Evolutionary conservation across 2,888 invertebrate genomes (phyloP), one percentile per base, ranked within the genome.

Genomic region (Gortyna flavago): DNA sequence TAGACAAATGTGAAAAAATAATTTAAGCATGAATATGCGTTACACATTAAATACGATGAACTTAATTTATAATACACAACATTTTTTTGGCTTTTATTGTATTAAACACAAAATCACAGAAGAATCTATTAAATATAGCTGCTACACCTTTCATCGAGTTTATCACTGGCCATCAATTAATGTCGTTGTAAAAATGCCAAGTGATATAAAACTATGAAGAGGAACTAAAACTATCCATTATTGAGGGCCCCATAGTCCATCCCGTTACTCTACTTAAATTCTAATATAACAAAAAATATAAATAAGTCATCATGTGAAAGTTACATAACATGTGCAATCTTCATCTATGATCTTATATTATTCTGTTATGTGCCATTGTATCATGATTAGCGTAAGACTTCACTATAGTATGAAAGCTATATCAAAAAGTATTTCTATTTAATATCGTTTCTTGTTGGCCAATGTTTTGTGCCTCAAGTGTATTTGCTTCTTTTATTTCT

Each of bases 231-330:
- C 87, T 88, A 88, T 79, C 75, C 85, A 84, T 87, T 88, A 88
- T 85, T 90, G 92, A 93, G 94, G 93, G 93, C 93, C 93, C 93
- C 91, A 91, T 88, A 90, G 86, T 88, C 90, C 92, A 93, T 91
- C 87, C 78, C 87, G 77, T 84, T 88, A 88, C 83, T 86, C 93
- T 95, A 94, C 93, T 94, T 95, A 96, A 84, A 73, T 66, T 93
- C 95, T 96, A 96, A 90, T 92, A 89, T 95, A 96, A 96, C 95
- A 95, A 94, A 96, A 96, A 94, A 95, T 94, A 96, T 95, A 96
- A 95, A 95, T 95, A 93, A 95, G 93, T 95, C 91, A 93, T 88
- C 85, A 92, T 93, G 96, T 96, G 96, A 94, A 93, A 91, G 92
- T 93, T 95, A 95, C 93, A 92, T 96, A 96, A 96, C 96, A 96